Base-by-base conservation (phyloP, 2,888 invertebrate genomes). In the Hesperia comma region DNA sequence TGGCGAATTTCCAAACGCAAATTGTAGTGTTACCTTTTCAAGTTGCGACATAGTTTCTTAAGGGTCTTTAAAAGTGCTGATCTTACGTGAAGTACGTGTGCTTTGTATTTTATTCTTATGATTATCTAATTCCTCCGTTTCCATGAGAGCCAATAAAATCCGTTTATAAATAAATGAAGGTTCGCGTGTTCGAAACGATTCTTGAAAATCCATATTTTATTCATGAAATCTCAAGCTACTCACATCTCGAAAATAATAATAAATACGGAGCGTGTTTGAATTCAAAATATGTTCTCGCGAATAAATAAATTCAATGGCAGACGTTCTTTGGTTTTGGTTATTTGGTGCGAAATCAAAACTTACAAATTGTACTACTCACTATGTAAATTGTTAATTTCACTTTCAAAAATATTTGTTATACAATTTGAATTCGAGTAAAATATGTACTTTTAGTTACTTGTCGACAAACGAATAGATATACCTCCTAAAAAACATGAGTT, bases 1-100 rank as follows among this genome's bases (percentile, higher is more conserved):
- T 21, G 26, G 21, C 21, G 19, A 53, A 26, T 26, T 53, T 53
- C 53, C 53, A 53, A 14, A 17, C 1, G 26, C 26, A 53, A 53
- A 53, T 53, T 53, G 53, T 26, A 53, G 54, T 33, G 53, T 49
- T 32, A 26, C 53, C 53, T 53, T 26, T 53, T 53, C n/a, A 53
- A 53, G 53, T 15, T 7, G n/a, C 26, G 32, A 53, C 53, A 32
- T 53, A 32, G 26, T 32, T 26, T n/a, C 32, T 53, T 53, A 4
- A 53, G 21, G 21, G 12, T 12, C 21, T 51, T 14, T 1, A 51
- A 51, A 21, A 6, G 14, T 15, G 14, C 6, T 46, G 14, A 15
- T 46, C 17, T 8, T 46, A 46, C 43, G 8, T 46, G 15, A 17
- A 15, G 14, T n/a, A n/a, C 6, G 7, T 46, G 7, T 46, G 7